Evolutionary conservation across 2,888 invertebrate species (phyloP), one percentile per base, ranked within the genome.

Genomic region (Tenthredo distinguenda): DNA sequence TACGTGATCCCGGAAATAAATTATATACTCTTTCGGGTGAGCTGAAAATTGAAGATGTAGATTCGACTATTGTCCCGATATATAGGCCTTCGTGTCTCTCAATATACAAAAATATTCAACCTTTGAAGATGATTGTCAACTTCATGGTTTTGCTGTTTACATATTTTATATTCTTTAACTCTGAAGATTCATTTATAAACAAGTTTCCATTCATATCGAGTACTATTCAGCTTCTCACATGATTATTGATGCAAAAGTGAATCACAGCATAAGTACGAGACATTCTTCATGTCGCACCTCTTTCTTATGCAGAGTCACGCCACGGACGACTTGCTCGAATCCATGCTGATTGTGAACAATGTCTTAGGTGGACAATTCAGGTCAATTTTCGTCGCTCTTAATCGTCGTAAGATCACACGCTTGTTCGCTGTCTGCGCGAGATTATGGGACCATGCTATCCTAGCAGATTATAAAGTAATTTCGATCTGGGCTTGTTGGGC

Each of bases 371-470:
- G 34, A 81, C 58, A 62, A 62, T 40, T 34, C 1, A 58, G 81
- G 18, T 12, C 62, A 7, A 40, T 81, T 26, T 40, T 37, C 21
- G 21, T 81, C 18, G 15, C 34, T 50, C 10, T 84, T 2, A 21
- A 84, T 15, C 81, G 62, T 1, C 86, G 86, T 4, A 18, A 1
- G 9, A 74, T 77, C 7, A 74, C 86, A 9, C 77, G 77, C 1
- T 84, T 90, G 77, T 62, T 89, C 26, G 37, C 31, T 9, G 7
- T 58, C 18, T 89, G 88, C 76, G 87, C 88, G 71, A 26, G 74
- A 0, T 86, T 90, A 37, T 90, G 90, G 90, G 31, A 83, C 1
- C 12, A 37, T 0, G 83, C 89, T 10, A 85, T 83, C 21, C 26
- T 50, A 2, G 40, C 18, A 0, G 81, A 81, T 6, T 40, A 40